These are phyloP conservation scores for Apis dorsata DNA, from an alignment of 1,140 invertebrate species.

Conservation along the genomic window DNA sequence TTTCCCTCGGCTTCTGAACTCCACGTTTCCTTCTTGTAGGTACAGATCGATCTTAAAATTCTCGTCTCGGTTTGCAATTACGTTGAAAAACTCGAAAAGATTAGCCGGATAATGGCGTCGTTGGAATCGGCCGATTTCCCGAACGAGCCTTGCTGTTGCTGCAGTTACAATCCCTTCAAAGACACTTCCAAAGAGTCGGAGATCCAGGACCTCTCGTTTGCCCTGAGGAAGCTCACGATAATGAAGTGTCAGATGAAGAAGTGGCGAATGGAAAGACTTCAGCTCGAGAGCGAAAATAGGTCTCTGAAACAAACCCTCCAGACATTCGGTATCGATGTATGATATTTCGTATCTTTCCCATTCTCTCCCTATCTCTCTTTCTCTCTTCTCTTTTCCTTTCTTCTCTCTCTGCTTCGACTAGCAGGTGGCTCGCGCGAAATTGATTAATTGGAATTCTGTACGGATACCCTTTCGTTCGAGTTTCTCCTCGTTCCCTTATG, in stretches of 20 bases:
- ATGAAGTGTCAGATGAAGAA: constrained; percentile 77
- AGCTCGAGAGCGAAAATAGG: constrained; percentile 72
- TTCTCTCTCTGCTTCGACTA: not conserved
- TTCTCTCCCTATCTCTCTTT: not conserved
- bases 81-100: not conserved
- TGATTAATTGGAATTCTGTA: constrained; percentile 34
- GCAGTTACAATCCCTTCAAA: constrained; percentile 67
- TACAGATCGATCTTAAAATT: not conserved
- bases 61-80: not conserved
- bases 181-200: constrained; percentile 67
- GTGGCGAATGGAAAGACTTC: constrained; percentile 69
- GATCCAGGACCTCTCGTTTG: constrained; percentile 71
- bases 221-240: constrained; percentile 69
- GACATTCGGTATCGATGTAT: constrained; percentile 66
- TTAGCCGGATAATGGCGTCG: constrained; percentile 29
- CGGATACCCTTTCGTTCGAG: not conserved
- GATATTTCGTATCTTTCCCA: constrained; percentile 13
- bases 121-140: constrained; percentile 55
- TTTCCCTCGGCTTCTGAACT: not conserved
- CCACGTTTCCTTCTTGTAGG: not conserved
- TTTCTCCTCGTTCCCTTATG: not conserved
- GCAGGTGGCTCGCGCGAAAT: constrained; percentile 14
- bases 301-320: constrained; percentile 69
- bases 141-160: constrained; percentile 66
- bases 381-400: too few relatives aligned